phyloP scores from a whole-genome alignment of 2,797 vertebrate species.

The Triplophysa bombifrons region DNA sequence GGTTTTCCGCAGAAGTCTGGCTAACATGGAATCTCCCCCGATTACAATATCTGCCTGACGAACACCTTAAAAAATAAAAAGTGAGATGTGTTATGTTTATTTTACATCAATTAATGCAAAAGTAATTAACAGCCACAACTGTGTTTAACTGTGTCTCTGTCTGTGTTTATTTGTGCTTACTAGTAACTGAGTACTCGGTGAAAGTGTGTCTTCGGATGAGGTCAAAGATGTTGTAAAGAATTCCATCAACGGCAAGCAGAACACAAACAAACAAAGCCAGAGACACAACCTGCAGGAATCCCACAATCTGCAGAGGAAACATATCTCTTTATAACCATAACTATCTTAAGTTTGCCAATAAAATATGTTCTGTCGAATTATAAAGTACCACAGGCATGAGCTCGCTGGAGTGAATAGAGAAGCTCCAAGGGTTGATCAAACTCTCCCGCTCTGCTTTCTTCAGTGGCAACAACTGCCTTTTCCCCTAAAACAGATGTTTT shows the following conservation, averaged over 20 bases:
- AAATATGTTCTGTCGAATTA: background rate
- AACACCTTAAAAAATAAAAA: slow-evolving; percentile 61
- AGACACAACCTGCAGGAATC: slow-evolving; percentile 74
- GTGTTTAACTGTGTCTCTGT: slow-evolving; percentile 3
- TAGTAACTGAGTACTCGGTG: slow-evolving; percentile 79
- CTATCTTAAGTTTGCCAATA: too few species aligned
- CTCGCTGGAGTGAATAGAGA: slow-evolving; percentile 68
- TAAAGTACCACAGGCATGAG: slow-evolving; percentile 61
- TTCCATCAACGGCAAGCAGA: slow-evolving; percentile 75
- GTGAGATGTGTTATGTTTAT: background rate
- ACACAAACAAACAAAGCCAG: slow-evolving; percentile 71
- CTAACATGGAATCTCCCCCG: slow-evolving; percentile 80
- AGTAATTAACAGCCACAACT: background rate
- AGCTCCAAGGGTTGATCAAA: slow-evolving; percentile 74
- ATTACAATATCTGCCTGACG: slow-evolving; percentile 82
- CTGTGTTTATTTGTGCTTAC: slow-evolving; percentile 71
- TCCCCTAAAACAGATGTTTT: slow-evolving; percentile 67
- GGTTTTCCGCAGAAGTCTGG: slow-evolving; percentile 79
- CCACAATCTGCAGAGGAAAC: slow-evolving; percentile 65
- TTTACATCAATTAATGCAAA: background rate
- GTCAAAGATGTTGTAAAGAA: slow-evolving; percentile 77
- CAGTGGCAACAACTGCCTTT: slow-evolving; percentile 79
- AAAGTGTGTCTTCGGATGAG: slow-evolving; percentile 80
- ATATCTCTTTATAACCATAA: slow-evolving; percentile 3
- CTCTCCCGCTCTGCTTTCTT: slow-evolving; percentile 65